Base-by-base conservation (phyloP, 2,113 vertebrate species). In the Brachyistius frenatus region DNA sequence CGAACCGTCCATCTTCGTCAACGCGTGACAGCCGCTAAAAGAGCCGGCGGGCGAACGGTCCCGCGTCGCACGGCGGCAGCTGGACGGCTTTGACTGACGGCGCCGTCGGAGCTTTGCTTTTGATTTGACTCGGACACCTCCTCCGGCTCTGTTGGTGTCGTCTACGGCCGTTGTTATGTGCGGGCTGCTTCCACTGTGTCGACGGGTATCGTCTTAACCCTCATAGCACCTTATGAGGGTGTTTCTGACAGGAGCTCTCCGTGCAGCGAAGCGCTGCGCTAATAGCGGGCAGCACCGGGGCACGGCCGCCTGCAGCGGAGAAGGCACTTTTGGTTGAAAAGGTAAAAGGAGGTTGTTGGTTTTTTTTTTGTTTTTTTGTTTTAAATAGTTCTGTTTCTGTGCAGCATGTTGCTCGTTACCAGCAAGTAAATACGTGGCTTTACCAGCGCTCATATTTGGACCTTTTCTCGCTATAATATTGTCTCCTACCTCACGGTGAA, bases 141-240 rank as follows among this genome's bases (percentile, higher is more conserved):
- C 83, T 73, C 73, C 16, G 14, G 78, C 64, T 87, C 14, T 90
- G 89, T 88, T 92, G 90, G 86, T 88, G 86, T 89, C 39, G 90
- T 93, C 89, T 92, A 39, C 41, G 70, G 47, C 65, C 7, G 4
- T 37, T 91, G 91, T 89, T 91, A 73, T 89, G 84, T 89, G 85
- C 76, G 65, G 90, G 84, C 85, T 71, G 41, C 84, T 69, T 75
- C 81, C 73, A 74, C 80, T 81, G 67, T 65, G 69, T 16, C 75
- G 72, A 76, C 15, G 5, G 78, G 85, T 87, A 86, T 94, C 92
- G 13, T 56, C 75, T 90, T 81, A 76, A 91, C 92, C 92, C 87
- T 30, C 90, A 92, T 76, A 73, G 70, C 79, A 70, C 85, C 64
- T 23, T 39, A 92, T 93, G 83, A 80, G 87, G 78, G 86, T 53